phyloP scores from a whole-genome alignment of 1,140 invertebrate genomes.

The Marisa cornuarietis region DNA sequence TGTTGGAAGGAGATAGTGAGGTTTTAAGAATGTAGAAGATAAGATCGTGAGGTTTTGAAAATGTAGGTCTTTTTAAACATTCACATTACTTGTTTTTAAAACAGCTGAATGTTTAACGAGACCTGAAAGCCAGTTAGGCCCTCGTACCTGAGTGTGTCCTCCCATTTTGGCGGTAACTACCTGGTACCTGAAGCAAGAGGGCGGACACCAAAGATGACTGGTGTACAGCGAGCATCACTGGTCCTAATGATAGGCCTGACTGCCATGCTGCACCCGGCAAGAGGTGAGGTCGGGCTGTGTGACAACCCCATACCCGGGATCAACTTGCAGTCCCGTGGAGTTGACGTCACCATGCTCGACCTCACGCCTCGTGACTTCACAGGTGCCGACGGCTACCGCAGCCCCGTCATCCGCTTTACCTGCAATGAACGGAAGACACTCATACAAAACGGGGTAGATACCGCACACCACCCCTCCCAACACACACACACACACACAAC shows the following conservation, averaged over 20 bases:
- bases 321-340: conserved; percentile 16
- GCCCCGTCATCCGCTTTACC: conserved; percentile 28
- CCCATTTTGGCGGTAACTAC: background rate
- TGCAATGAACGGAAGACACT: conserved; percentile 14
- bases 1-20: background rate
- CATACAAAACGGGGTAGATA: background rate
- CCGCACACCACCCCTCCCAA: too few relatives aligned
- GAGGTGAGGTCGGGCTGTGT: background rate
- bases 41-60: background rate
- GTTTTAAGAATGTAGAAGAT: background rate
- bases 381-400: conserved; percentile 18
- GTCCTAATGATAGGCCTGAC: background rate
- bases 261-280: background rate
- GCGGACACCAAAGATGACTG: background rate
- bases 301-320: conserved; percentile 25
- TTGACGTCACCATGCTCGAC: conserved; percentile 34
- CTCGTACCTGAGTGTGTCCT: background rate
- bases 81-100: background rate
- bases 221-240: background rate
- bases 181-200: background rate
- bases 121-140: background rate
- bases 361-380: conserved; percentile 21
- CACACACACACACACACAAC: background rate
- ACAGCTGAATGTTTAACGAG: too few relatives aligned
- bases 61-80: background rate